Evolutionary conservation across 92 coral and sea anemone genomes (phyloP), one percentile per base, ranked within the genome.

Genomic region (Heteractis magnifica): DNA sequence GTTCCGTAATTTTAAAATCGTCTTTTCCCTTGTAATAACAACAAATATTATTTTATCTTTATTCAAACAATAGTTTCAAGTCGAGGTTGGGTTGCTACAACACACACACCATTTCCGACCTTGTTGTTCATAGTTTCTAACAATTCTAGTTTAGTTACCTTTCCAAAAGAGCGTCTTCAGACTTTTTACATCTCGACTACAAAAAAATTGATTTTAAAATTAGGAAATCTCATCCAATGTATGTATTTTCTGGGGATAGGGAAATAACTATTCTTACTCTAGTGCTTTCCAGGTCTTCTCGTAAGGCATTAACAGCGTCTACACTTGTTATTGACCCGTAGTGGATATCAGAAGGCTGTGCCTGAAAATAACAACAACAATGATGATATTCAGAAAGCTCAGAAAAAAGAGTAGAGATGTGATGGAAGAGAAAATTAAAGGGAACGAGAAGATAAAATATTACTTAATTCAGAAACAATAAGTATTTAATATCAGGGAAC

Each of bases 261-360:
- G 18, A 13, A 15, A 60, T 75, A 18, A 75, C 44, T 34, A 34
- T 55, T 19, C 83, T 62, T 91, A 93, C 97, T 91, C 90, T 87
- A 9, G 95, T 82, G 84, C 77, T 89, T 16, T 87, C 89, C 68
- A 93, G 93, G 51, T 93, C 98, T 59, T 86, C 92, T 85, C 89
- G 84, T 70, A 92, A 86, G 44, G 88, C 83, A 71, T 90, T 81
- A 23, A 81, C 21, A 12, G 84, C 80, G 84, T 93, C 94, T 79
- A 89, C 88, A 77, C 86, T 56, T 15, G 74, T 13, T 77, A 73
- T 56, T 7, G 79, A 82, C 48, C 80, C 56, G 52, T 81, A 26
- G 34, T 83, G 55, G n/a, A 55, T 64, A 48, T 41, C 76, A 15
- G 86, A 82, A 62, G 75, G 59, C 79, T 82, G 52, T 5, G 8